Evolutionary conservation across 2,797 vertebrate genomes (phyloP), one percentile per base, ranked within the genome.

Genomic region (Myotis myotis): DNA sequence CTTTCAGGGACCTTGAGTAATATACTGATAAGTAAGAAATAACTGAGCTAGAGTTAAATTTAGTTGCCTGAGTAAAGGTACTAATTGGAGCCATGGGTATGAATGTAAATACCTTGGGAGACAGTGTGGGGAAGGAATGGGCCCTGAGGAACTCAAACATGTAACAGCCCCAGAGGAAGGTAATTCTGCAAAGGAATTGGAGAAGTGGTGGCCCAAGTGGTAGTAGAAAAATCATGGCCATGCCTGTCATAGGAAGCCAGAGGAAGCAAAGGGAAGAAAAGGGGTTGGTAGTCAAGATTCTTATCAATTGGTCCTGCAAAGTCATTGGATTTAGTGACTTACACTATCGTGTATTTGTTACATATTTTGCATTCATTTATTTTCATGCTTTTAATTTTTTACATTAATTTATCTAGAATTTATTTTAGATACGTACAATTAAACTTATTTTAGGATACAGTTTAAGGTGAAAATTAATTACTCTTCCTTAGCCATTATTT

Each of bases 391-490:
- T 95, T 57, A 78, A 16, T 25, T 83, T 79, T 93, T 74, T 82
- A 85, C 6, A 60, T 72, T 91, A 89, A 78, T 16, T 76, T 95
- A 81, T 23, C 30, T 93, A 83, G 16, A 93, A 94, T 83, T 93
- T 91, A 83, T 78, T 68, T 94, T 62, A 60, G 30, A 71, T 91
- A 68, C 41, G 53, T 44, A 53, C 16, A 41, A 33, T 81, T 36
- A 70, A 81, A 95, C 79, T 86, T 83, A 51, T 44, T 81, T 91
- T 74, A 30, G 36, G 91, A 94, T 70, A 62, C 10, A 51, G 11
- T 81, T 86, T 89, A 87, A 79, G 20, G 64, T 92, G 19, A 93
- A 62, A 90, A 38, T 41, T 15, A 60, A 49, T 23, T 81, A 91
- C 22, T 25, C 23, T 83, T 82, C 28, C 33, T 53, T 64, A 89